Evolutionary conservation across 35 echinoderm and acorn worm genomes (phyloP), one percentile per base, ranked within the genome.

Genomic region (Hemicentrotus pulcherrimus): DNA sequence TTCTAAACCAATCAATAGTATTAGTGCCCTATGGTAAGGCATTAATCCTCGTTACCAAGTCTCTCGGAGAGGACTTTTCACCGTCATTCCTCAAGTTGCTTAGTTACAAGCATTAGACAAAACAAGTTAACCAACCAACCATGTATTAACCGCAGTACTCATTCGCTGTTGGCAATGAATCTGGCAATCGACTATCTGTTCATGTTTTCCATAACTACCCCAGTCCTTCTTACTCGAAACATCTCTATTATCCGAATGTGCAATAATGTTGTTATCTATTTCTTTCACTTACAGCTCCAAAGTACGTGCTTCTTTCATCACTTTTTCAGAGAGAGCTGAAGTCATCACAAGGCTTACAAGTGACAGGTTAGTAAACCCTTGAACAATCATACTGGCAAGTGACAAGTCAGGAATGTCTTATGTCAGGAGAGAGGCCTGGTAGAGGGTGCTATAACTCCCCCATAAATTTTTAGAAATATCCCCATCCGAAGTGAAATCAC

Each of bases 241-340:
- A n/a, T n/a, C n/a, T n/a, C n/a, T n/a, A n/a, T 85, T 30, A 19
- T 85, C 70, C 16, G 30, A 85, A 2, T 85, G 16, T 30, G 15
- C 16, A 85, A 19, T 19, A 85, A 11, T 65, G 55, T 94, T 13
- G 14, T 14, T 59, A 59, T 59, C 16, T 59, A 10, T 59, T 59
- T 59, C 22, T 31, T 31, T 94, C 24, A 19, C 14, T 97, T 95
- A 6, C 92, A 98, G 97, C 46, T 92, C 96, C 41, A 95, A 97
- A 60, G 55, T 98, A 28, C 95, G 97, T 78, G 91, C 94, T 2
- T 98, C 97, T 3, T 98, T 98, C 32, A 97, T 98, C 94, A 96
- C 95, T 28, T 98, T 98, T 46, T 98, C 97, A 2, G 94, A 86
- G 65, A 86, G 89, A 2, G 90, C 97, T 3, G 33, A 97, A 87